Percentiles rank a stretch among this genome's conserved stretches.
Evolutionary conservation across 2,113 vertebrate genomes (phyloP).

Genomic region (Eretmochelys imbricata): DNA sequence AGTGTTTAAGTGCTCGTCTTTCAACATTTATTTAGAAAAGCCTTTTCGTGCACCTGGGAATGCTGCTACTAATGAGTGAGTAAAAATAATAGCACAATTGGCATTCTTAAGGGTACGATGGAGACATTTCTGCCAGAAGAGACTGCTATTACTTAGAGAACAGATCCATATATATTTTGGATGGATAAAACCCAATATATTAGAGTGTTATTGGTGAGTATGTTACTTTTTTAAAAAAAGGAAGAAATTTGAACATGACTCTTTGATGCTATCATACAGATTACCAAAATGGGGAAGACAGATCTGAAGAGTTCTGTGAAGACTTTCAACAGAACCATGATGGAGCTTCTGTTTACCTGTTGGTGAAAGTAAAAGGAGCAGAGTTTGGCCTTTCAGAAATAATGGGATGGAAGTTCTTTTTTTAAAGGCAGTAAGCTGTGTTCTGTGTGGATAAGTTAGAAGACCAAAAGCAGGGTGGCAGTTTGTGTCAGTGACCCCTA

Average conservation of each 20-base stretch:
- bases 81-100: neutral
- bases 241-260: neutral
- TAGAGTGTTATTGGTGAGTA: neutral
- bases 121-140: neutral
- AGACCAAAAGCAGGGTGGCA: neutral
- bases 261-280: neutral
- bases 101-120: neutral
- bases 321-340: neutral
- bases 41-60: constrained; percentile 12
- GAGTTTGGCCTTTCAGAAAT: neutral
- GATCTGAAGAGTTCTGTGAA: neutral
- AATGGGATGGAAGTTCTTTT: neutral
- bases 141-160: neutral
- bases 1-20: constrained; percentile 16
- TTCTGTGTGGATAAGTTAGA: neutral
- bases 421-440: neutral
- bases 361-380: neutral
- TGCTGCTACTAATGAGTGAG: constrained; percentile 12
- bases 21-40: constrained; percentile 40
- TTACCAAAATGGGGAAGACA: neutral
- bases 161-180: neutral
- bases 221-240: neutral
- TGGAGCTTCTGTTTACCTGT: neutral
- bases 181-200: neutral
- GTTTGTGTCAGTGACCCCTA: neutral